phyloP scores from a whole-genome alignment of 2,113 vertebrate species.

The Aptenodytes forsteri region DNA sequence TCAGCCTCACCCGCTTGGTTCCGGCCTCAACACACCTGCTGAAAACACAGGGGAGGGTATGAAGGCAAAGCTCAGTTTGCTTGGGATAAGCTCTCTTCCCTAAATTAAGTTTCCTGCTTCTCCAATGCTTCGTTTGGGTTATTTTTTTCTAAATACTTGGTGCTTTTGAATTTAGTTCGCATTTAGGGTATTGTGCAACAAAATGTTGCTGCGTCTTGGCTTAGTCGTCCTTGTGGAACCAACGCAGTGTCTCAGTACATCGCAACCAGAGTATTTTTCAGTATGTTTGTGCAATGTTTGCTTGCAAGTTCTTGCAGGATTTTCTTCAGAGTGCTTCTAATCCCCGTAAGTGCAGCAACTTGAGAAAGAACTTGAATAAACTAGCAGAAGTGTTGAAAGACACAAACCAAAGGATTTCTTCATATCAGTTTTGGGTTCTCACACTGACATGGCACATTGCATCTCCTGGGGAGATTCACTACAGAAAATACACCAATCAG shows the following conservation, averaged over 20 bases:
- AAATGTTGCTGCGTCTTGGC: background rate
- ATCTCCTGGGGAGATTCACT: background rate
- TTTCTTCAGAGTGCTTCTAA: background rate
- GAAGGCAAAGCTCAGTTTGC: no score
- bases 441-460: background rate
- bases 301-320: background rate
- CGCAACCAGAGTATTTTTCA: background rate
- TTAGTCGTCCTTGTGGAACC: background rate
- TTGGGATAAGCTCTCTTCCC: no score
- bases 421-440: background rate
- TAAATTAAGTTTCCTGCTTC: no score
- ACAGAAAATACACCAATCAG: background rate
- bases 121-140: background rate
- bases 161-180: background rate
- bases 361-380: slow-evolving; percentile 1
- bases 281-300: background rate
- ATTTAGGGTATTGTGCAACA: background rate
- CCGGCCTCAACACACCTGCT: no score
- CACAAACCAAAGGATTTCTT: slow-evolving; percentile 25
- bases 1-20: no score
- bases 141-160: background rate
- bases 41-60: no score
- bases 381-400: slow-evolving; percentile 7
- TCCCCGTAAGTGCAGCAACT: background rate
- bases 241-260: accelerated